Base-by-base conservation (phyloP, 92 coral and sea anemone genomes). In the Galaxea fascicularis region DNA sequence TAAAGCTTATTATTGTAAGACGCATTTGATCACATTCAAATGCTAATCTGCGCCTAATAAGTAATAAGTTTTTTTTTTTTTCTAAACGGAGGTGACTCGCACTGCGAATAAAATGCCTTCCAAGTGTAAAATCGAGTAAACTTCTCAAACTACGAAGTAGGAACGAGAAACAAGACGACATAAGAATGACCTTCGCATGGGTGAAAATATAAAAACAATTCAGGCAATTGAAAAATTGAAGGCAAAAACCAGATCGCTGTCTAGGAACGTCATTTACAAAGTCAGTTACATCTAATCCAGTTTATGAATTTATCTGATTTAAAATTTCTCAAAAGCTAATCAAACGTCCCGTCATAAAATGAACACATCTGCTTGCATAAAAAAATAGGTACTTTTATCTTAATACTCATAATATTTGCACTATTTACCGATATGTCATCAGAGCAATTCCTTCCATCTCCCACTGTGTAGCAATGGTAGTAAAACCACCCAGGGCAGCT, bases 401-500 rank as follows among this genome's bases (percentile, higher is more conserved):
- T 60, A 1, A 58, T 58, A 16, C n/a, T n/a, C n/a, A n/a, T n/a
- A n/a, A n/a, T n/a, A n/a, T 35, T 35, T 17, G 64, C 58, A 29
- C 12, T 18, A 66, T 78, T 30, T 17, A 91, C 94, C 84, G 15
- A 51, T 24, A 91, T 88, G 22, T 84, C 28, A 15, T 30, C 49
- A 11, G 94, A 84, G 62, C 94, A 91, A 12, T 18, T 30, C 39
- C 70, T 44, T 1, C 54, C 60, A 22, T 59, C 27, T 79, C 92
- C 89, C 3, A 91, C 90, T 2, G 89, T 91, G 56, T 88, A 83
- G 82, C 94, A 91, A 51, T 88, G 77, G 41, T 88, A 68, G 66
- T 68, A 84, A 68, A 91, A 91, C 94, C 94, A 91, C 39, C 73
- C 88, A 15, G 83, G 84, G 66, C 94, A 91, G 28, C 62, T 81